Conservation (phyloP, 2,113 vertebrate genomes). For the Hemibagrus wyckioides region DNA sequence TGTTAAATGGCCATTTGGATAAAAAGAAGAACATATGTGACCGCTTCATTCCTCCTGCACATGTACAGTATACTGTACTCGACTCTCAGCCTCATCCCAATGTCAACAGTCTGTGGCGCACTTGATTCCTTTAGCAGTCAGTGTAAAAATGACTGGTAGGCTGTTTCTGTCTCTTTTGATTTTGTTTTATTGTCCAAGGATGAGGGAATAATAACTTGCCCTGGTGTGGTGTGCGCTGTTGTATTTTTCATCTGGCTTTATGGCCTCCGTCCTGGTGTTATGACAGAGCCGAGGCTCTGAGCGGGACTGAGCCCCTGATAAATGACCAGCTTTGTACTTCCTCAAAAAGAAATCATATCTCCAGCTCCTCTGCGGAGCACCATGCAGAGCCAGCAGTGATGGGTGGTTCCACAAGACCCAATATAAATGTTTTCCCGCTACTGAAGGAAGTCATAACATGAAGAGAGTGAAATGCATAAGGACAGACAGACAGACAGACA, state of each 20-base stretch:
- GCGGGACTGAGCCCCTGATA: conserved; percentile 58
- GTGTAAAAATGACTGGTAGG: conserved; percentile 47
- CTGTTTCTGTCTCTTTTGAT: conserved; percentile 62
- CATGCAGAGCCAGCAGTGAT: conserved; percentile 56
- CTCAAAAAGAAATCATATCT: conserved; percentile 65
- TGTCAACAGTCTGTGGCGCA: conserved; percentile 31
- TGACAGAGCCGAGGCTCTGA: conserved; percentile 60
- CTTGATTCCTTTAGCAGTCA: conserved; percentile 47
- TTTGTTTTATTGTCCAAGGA: conserved; percentile 61
- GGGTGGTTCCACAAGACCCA: conserved; percentile 51
- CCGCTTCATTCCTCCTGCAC: not conserved
- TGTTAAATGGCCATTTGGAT: not conserved
- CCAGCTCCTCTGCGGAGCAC: conserved; percentile 53
- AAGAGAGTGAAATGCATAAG: not conserved
- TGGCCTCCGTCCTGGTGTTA: conserved; percentile 59
- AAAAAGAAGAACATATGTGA: not conserved
- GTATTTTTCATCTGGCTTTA: conserved; percentile 63
- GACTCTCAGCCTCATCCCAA: conserved; percentile 33
- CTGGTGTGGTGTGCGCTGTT: conserved; percentile 50
- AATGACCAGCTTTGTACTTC: conserved; percentile 62
- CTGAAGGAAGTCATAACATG: conserved; percentile 48
- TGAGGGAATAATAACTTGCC: conserved; percentile 58
- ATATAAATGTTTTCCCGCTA: conserved; percentile 51
- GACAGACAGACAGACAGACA: not conserved
- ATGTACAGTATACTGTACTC: conserved; percentile 1